phyloP scores from a whole-genome alignment of 1,140 invertebrate genomes.

The Bombus huntii region DNA sequence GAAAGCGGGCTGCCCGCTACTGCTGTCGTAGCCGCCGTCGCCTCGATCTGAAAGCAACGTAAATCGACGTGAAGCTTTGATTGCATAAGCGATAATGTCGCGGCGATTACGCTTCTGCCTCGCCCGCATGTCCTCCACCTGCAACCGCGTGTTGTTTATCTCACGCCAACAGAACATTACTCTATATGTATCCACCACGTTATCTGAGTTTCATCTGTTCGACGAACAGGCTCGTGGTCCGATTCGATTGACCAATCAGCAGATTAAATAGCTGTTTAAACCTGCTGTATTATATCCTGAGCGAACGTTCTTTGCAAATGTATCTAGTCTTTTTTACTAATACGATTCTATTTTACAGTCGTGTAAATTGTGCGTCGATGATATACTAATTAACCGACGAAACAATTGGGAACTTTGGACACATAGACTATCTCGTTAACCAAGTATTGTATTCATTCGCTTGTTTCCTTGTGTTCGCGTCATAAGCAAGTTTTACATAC shows the following conservation, averaged over 20 bases:
- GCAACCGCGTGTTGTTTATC: conserved; percentile 59
- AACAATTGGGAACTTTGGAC: neutral
- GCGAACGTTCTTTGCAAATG: neutral
- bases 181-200: conserved; percentile 28
- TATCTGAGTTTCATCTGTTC: conserved; percentile 30
- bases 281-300: neutral
- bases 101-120: conserved; percentile 62
- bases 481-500: conserved; percentile 27
- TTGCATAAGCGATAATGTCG: conserved; percentile 71
- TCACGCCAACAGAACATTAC: conserved; percentile 47
- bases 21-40: conserved; percentile 70
- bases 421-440: neutral
- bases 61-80: conserved; percentile 69
- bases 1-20: conserved; percentile 76
- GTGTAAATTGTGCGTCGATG: neutral
- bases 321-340: neutral
- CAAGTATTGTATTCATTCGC: neutral
- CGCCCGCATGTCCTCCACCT: conserved; percentile 65
- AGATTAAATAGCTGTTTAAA: conserved; percentile 46
- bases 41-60: conserved; percentile 83
- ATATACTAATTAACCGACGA: conserved; percentile 3
- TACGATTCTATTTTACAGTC: too few relatives aligned
- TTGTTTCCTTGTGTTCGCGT: neutral
- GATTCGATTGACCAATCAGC: conserved; percentile 25
- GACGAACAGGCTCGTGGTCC: neutral